These are phyloP conservation scores for Sphenodon punctatus DNA, from an alignment of 2,797 vertebrate species.

Conservation along the genomic window DNA sequence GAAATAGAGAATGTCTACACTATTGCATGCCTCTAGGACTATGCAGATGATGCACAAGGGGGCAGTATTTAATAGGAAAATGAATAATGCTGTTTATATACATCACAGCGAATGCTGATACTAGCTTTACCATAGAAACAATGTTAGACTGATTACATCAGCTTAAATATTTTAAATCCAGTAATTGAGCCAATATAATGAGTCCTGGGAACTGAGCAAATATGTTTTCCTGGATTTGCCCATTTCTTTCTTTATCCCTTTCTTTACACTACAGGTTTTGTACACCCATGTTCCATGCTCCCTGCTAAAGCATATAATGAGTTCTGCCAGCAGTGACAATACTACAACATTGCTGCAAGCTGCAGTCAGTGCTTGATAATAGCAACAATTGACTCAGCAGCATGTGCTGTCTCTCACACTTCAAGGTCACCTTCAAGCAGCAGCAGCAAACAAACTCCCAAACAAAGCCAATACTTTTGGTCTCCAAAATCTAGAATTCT, in stretches of 20 bases:
- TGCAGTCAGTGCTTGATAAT: slow-evolving; percentile 16
- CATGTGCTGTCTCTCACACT: neutral
- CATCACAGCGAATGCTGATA: neutral
- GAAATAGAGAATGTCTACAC: too few species aligned
- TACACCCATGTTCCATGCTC: neutral
- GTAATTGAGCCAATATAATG: slow-evolving; percentile 62
- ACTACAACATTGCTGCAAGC: neutral
- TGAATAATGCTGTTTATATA: neutral
- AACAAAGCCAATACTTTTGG: too few species aligned
- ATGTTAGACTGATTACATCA: slow-evolving; percentile 50
- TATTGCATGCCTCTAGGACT: neutral
- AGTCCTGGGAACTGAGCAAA: slow-evolving; percentile 63
- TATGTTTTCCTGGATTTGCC: slow-evolving; percentile 67
- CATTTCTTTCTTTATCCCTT: slow-evolving; percentile 40
- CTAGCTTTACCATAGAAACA: slow-evolving; percentile 29
- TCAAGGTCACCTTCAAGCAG: slow-evolving; percentile 64
- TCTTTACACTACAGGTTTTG: slow-evolving; percentile 27
- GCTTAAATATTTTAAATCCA: slow-evolving; percentile 62
- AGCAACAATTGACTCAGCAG: neutral
- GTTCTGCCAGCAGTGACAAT: slow-evolving; percentile 1
- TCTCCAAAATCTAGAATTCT: too few species aligned
- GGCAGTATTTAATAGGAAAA: slow-evolving; percentile 75
- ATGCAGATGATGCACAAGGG: slow-evolving; percentile 65
- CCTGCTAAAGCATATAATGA: neutral
- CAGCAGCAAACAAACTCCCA: neutral